Evolutionary conservation across 2,113 vertebrate genomes (phyloP).

Genomic region (Tychaedon coryphoeus): DNA sequence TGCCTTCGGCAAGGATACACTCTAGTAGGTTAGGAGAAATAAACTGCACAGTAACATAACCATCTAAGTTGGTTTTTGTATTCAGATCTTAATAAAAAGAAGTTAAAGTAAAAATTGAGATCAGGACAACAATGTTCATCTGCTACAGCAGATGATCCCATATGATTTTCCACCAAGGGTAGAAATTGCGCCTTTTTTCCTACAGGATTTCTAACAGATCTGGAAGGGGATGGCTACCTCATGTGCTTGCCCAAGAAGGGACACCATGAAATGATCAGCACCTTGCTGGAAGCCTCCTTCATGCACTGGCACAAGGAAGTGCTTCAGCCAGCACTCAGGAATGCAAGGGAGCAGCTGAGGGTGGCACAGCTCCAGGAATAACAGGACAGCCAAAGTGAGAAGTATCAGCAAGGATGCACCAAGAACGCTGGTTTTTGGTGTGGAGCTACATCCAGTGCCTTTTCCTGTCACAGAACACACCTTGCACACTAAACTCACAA

Average conservation of each 20-base stretch:
- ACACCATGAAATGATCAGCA: not conserved
- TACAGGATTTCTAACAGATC: not conserved
- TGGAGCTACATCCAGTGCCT: not conserved
- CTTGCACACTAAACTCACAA: not conserved
- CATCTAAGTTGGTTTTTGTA: not conserved
- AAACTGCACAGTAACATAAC: not conserved
- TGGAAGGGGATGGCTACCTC: not conserved
- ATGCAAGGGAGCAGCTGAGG: fast-evolving
- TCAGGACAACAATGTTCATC: not conserved
- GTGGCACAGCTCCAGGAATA: not conserved
- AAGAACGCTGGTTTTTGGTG: fast-evolving
- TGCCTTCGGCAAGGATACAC: constrained; percentile 15
- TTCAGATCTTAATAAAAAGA: not conserved
- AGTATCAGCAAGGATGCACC: not conserved
- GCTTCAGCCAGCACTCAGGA: fast-evolving
- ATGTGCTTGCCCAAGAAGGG: not conserved
- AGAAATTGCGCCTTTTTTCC: not conserved
- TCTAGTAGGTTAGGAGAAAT: not conserved
- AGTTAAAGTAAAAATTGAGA: not conserved
- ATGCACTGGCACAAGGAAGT: not conserved
- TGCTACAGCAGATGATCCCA: not conserved
- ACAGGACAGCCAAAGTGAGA: not conserved
- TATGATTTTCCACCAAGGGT: not conserved
- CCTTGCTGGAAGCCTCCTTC: not conserved
- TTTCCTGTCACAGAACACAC: not conserved